Evolutionary conservation across 2,113 vertebrate species (phyloP), one percentile per base, ranked within the genome.

Genomic region (Mus spicilegus): DNA sequence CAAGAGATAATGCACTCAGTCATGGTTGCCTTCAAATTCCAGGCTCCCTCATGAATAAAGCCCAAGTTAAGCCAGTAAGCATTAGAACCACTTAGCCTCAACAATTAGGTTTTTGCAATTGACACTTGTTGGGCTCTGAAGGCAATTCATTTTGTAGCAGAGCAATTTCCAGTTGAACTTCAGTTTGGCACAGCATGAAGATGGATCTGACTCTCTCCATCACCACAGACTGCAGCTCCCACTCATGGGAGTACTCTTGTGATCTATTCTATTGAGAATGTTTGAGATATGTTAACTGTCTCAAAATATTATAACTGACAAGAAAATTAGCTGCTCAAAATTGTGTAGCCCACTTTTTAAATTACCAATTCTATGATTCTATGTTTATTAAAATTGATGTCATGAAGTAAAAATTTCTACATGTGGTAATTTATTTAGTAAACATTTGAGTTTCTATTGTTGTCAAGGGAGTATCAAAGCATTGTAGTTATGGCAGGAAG

Each of bases 361-460:
- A 82, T 72, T 85, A 39, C 22, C 82, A 78, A 63, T 39, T 94
- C 84, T 90, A 70, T 72, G 58, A 73, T 26, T 76, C 54, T 89
- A 75, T 69, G 16, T 67, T 90, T 85, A 77, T 17, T 85, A 89
- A 86, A 84, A 89, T 13, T 76, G 28, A 56, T 73, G 49, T 78
- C 90, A 96, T 69, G 76, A 67, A 80, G 76, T 33, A 14, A 95
- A 92, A 69, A 92, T 58, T 42, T 96, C 17, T 94, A 8, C 86
- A 51, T 46, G 4, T 75, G 20, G 65, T 75, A 80, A 12, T 88
- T 42, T 72, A 69, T 51, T 93, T 9, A 65, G 77, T 13, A 87
- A 94, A 90, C 49, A 95, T 49, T 76, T 95, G 78, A 85, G 39
- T 82, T 87, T 87, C 1, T 67, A 19, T 73, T 93, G 78, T 88